A percentile compares a stretch with the other conserved stretches of the same genome.
These are phyloP conservation scores for Halesus radiatus DNA, from an alignment of 1,140 invertebrate genomes.

Conservation along the genomic window DNA sequence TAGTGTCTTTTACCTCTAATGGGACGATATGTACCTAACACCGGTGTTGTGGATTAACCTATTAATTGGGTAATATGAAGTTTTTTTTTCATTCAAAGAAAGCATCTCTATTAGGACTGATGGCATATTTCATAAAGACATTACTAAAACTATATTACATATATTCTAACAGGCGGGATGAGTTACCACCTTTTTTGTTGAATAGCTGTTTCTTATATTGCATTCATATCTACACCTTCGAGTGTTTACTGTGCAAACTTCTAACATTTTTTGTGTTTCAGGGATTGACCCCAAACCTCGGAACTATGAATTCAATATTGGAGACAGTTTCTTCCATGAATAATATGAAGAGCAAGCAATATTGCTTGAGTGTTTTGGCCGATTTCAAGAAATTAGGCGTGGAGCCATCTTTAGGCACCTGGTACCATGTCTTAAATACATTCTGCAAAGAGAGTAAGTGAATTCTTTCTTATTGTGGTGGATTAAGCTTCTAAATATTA, in stretches of 20 bases:
- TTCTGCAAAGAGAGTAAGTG: slow-evolving; percentile 73
- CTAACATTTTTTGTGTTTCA: slow-evolving; percentile 62
- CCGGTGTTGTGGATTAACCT: neutral
- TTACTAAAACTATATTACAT: too few relatives aligned
- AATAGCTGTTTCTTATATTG: too few relatives aligned
- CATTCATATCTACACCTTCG: too few relatives aligned
- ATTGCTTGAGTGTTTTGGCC: slow-evolving; percentile 70
- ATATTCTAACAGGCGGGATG: too few relatives aligned
- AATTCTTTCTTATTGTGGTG: neutral
- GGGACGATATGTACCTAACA: too few relatives aligned
- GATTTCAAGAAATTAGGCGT: slow-evolving; percentile 83
- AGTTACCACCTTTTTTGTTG: too few relatives aligned
- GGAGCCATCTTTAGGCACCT: slow-evolving; percentile 80
- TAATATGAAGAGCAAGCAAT: slow-evolving; percentile 29
- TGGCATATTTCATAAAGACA: too few relatives aligned
- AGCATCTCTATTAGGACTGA: too few relatives aligned
- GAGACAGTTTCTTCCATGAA: slow-evolving; percentile 60
- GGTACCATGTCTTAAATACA: slow-evolving; percentile 79
- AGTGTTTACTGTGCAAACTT: too few relatives aligned
- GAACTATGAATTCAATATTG: slow-evolving; percentile 82
- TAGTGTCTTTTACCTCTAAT: too few relatives aligned
- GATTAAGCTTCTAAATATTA: too few relatives aligned
- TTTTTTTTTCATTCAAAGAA: too few relatives aligned
- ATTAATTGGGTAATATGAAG: neutral
- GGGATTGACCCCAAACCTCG: slow-evolving; percentile 76